Evolutionary conservation across 1,140 invertebrate genomes (phyloP), one percentile per base, ranked within the genome.

Genomic region (Neomicropteryx cornuta): DNA sequence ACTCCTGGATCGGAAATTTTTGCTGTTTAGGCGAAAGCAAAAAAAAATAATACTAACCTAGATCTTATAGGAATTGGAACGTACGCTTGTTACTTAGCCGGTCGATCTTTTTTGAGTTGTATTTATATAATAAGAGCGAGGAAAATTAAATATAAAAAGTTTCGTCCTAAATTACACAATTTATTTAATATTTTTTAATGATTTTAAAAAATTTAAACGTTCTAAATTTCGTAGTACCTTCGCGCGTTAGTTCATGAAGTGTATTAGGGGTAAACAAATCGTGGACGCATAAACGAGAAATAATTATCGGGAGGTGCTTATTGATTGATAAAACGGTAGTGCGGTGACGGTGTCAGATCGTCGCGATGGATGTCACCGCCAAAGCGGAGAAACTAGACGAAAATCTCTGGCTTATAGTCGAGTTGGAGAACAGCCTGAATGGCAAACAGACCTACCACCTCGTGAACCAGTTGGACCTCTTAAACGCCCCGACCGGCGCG

Each of bases 331-430:
- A 24, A 8, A 6, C 6, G 23, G 6, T 13, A 8, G 6, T 24
- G 13, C 23, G 6, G 6, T 6, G 6, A 8, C 23, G 23, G 6
- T 13, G 23, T 8, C 13, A 24, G 13, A n/a, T 6, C 13, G 13
- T 6, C 23, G 13, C 23, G 6, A 24, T 8, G 6, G 6, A 24
- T n/a, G 23, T 24, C 23, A 8, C 13, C 23, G 17, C 14, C 6
- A 32, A n/a, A 16, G 11, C 30, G 10, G 6, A 38, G 4, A 10
- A 13, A 18, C 5, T 36, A 11, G 18, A 22, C 17, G 36, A 40
- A 17, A 38, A 43, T 22, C 30, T 44, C 22, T 47, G 45, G 45
- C 24, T 47, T 22, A 44, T 44, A 6, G 39, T 47, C 19, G 45
- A 47, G 19, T 47, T 39, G 42, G 38, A 34, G 18, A 18, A 33